Base-by-base conservation (phyloP, 2,888 invertebrate species). In the Pandemis corylana region DNA sequence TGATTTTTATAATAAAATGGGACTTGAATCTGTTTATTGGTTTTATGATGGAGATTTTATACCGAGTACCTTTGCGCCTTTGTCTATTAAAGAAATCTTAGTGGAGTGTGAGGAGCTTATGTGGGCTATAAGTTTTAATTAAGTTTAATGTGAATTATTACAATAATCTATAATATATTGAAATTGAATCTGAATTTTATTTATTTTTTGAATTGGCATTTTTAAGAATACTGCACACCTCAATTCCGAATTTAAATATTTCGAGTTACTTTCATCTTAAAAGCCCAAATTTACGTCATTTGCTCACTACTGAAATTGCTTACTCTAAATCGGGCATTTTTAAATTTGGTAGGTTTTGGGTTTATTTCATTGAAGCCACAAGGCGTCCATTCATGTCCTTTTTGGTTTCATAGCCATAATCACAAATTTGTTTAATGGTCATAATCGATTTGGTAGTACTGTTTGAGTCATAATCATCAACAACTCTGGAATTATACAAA, bases 1-100 rank as follows among this genome's bases (percentile, higher is more conserved):
- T 94, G 94, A 94, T 94, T 94, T 94, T 94, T 94, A 94, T 94
- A 94, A 94, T 94, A 94, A 94, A 94, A 93, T 94, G 94, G 94
- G 94, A 94, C 94, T 93, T 93, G 94, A 94, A 93, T 94, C 94
- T 94, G 93, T 94, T 93, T 92, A 93, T 92, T 93, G 91, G 94
- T 94, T 94, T 93, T 93, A 93, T 93, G 93, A 93, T 91, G 93
- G 90, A 93, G 91, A 93, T 93, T 93, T 93, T 92, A 93, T 93
- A 93, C 93, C 92, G 88, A 93, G 92, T 93, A 94, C 94, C 94
- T 93, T 90, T 93, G 92, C 90, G 90, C 91, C 93, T 92, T 88
- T 88, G 92, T 89, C 91, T 89, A 88, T 90, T 89, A 91, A 89
- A 90, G 87, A 89, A 76, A 87, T 85, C 87, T 86, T 90, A 90